Conservation (phyloP, 2,797 vertebrate species). For the Pseudocheirus occidentalis region DNA sequence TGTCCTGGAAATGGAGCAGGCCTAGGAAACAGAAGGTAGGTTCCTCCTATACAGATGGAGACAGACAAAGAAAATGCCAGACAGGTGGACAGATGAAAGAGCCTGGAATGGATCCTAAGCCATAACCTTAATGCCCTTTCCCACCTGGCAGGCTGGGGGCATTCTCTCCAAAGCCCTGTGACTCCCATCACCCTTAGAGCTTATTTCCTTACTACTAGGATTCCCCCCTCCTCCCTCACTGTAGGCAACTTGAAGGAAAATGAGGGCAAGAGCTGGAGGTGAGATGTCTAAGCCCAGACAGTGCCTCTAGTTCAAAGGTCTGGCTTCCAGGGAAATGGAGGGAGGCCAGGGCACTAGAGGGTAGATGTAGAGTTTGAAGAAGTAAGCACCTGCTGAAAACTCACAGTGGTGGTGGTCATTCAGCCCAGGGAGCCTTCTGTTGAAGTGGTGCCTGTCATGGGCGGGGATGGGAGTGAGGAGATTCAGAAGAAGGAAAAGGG, state of each 20-base stretch:
- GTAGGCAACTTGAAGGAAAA: background rate
- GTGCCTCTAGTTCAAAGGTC: background rate
- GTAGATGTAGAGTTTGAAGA: background rate
- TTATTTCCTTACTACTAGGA: background rate
- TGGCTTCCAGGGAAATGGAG: background rate
- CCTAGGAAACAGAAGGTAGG: background rate
- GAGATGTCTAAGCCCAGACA: background rate
- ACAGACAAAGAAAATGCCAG: background rate
- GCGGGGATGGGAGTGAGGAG: too few relatives aligned
- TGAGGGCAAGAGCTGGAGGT: background rate
- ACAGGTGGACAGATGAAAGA: constrained; percentile 23
- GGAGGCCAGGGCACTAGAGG: background rate
- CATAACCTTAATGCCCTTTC: constrained; percentile 3
- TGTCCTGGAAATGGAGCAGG: background rate
- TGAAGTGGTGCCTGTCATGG: background rate
- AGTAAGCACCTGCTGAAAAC: background rate
- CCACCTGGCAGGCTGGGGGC: constrained; percentile 6
- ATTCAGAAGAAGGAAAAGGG: background rate
- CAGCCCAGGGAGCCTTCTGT: background rate
- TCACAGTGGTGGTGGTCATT: background rate
- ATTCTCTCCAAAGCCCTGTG: background rate
- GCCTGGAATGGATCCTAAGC: background rate
- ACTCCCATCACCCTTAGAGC: background rate
- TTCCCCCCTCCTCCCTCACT: background rate
- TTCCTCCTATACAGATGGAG: background rate